Percentiles rank a stretch among this genome's conserved stretches.
Conservation (phyloP, 2,888 invertebrate species). For the Phania funesta region DNA sequence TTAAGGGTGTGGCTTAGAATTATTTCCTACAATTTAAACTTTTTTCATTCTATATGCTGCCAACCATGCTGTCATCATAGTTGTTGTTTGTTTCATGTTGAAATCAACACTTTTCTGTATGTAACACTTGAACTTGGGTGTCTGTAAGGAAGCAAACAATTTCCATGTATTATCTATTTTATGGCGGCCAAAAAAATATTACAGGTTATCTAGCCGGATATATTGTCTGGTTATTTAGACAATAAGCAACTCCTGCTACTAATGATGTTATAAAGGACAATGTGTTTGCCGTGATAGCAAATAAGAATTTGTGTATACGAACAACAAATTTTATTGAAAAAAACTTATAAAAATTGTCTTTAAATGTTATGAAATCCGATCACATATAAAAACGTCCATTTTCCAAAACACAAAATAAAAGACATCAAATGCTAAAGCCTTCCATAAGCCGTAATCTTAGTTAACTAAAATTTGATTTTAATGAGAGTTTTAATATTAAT, state of each 20-base stretch:
- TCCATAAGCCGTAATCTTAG: too few relatives aligned
- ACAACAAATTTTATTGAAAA: too few relatives aligned
- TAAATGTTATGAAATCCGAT: too few relatives aligned
- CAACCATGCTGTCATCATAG: constrained; percentile 6
- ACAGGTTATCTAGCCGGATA: constrained; percentile 58
- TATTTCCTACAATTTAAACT: background rate
- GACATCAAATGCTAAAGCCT: too few relatives aligned
- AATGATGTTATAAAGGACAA: background rate
- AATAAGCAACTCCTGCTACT: background rate
- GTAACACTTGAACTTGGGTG: background rate
- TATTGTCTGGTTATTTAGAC: constrained; percentile 49
- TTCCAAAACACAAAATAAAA: too few relatives aligned
- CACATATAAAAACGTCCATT: too few relatives aligned
- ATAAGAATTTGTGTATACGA: background rate
- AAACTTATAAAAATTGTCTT: too few relatives aligned
- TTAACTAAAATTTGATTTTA: too few relatives aligned
- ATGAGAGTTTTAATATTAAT: too few relatives aligned
- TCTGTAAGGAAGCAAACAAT: background rate
- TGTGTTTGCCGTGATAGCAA: background rate
- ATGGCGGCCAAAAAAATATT: constrained; percentile 11
- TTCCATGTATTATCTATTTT: background rate
- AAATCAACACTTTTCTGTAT: constrained; percentile 45
- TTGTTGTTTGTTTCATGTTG: constrained; percentile 18
- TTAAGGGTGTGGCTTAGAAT: constrained; percentile 5
- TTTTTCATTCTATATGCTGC: background rate